phyloP scores from a whole-genome alignment of 2,888 invertebrate species.

The Coleophora flavipennella region DNA sequence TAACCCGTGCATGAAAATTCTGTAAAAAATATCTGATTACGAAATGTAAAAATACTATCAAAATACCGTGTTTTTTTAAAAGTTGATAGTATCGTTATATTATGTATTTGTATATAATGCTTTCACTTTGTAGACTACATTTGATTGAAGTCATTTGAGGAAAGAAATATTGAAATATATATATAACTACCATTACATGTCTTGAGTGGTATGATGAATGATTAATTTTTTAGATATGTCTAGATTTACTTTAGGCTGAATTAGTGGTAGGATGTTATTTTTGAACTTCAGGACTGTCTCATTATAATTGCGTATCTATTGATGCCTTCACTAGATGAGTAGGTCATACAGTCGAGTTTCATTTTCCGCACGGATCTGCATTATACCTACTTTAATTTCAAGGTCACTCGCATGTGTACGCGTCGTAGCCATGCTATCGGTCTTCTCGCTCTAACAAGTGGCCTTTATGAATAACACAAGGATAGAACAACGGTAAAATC shows the following conservation, averaged over 20 bases:
- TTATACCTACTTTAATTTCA: too few relatives aligned
- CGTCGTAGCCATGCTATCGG: too few relatives aligned
- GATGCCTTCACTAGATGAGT: slow-evolving; percentile 57
- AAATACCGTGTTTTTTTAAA: slow-evolving; percentile 10
- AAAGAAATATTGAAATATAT: too few relatives aligned
- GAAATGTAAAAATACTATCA: slow-evolving; percentile 9
- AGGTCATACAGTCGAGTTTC: slow-evolving; percentile 22
- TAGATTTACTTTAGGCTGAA: slow-evolving; percentile 60
- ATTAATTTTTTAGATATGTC: slow-evolving; percentile 41
- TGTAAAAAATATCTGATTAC: not conserved
- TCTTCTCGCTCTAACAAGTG: too few relatives aligned
- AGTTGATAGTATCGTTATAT: slow-evolving; percentile 46
- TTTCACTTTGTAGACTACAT: slow-evolving; percentile 28
- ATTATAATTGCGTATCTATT: slow-evolving; percentile 45
- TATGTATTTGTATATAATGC: slow-evolving; percentile 71
- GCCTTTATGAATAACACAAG: too few relatives aligned
- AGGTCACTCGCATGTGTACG: too few relatives aligned
- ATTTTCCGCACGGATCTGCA: too few relatives aligned
- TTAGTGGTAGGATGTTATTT: slow-evolving; percentile 51
- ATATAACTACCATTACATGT: too few relatives aligned
- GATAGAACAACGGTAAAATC: too few relatives aligned
- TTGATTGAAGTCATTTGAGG: too few relatives aligned
- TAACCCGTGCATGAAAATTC: slow-evolving; percentile 1
- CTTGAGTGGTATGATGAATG: slow-evolving; percentile 10
- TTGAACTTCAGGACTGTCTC: slow-evolving; percentile 39